Base-by-base conservation (phyloP, 2,888 invertebrate genomes). In the Chelonus formosanus region DNA sequence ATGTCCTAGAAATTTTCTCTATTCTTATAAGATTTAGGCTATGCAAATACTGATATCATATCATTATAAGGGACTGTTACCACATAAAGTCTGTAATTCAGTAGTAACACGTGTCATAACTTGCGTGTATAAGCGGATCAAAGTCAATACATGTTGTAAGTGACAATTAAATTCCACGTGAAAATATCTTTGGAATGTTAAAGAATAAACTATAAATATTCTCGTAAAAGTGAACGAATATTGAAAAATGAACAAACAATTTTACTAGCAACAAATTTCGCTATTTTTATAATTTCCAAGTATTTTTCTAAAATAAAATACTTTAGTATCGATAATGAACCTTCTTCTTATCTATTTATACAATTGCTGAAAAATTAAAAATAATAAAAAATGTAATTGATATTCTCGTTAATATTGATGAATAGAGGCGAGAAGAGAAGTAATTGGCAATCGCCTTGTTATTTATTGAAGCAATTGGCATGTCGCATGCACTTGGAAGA, bases 31-130 rank as follows among this genome's bases (percentile, higher is more conserved):
- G 34, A 59, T 48, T 6, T 36, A 5, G 35, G 8, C 35, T 7
- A 53, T 36, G 31, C 8, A 32, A 8, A 45, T 8, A 44, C 43
- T 56, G 31, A 44, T 44, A 7, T 56, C 32, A 7, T 5, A 10
- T 36, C 40, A 40, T 40, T 6, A 5, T 40, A 40, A 40, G 6
- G 40, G 40, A 40, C 6, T 40, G 6, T 40, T 40, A 40, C 40
- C 4, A 34, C 44, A 44, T 45, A n/a, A 43, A 31, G 45, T 34
- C 34, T 31, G 34, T 8, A 47, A 47, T 58, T 58, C 44, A 45
- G 59, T 65, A 10, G 53, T 65, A 58, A 65, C 64, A 65, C 59
- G 64, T 65, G 64, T 65, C 64, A 64, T 48, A 65, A 59, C 59
- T 65, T 65, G 20, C 20, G 20, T 65, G 36, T 40, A 53, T 59